Conservation (phyloP, 2,888 invertebrate genomes). For the Cantharis lateralis region DNA sequence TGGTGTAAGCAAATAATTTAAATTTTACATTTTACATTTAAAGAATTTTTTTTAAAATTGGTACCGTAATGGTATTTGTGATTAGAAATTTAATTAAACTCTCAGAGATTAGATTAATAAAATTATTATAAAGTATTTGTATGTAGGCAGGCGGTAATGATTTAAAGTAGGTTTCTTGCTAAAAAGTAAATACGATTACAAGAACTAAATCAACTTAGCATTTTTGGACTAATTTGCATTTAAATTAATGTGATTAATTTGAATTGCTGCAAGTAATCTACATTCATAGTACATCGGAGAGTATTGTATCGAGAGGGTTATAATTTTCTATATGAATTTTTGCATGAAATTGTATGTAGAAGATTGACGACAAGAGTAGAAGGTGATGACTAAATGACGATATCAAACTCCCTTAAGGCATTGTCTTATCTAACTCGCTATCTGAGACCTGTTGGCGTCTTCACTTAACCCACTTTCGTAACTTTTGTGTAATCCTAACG, state of each 20-base stretch:
- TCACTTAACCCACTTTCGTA: constrained; percentile 24
- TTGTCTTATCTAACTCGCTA: constrained; percentile 36
- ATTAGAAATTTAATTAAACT: not conserved
- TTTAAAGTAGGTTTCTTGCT: not conserved
- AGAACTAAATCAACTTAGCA: not conserved
- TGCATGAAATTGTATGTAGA: constrained; percentile 3
- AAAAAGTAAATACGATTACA: not conserved
- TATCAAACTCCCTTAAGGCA: constrained; percentile 40
- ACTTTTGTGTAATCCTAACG: constrained; percentile 23
- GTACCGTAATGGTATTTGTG: not conserved
- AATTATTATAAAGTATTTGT: not conserved
- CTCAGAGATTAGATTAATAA: not conserved
- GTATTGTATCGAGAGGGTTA: not conserved
- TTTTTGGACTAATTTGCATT: not conserved
- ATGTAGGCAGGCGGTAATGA: not conserved
- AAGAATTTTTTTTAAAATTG: not conserved
- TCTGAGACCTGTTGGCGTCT: constrained; percentile 30
- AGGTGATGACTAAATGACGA: constrained; percentile 47
- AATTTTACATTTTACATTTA: no score
- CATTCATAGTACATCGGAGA: not conserved
- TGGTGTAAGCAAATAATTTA: no score
- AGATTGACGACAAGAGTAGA: constrained; percentile 48
- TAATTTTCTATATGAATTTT: not conserved
- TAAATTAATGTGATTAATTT: not conserved
- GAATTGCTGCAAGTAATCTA: not conserved